Evolutionary conservation across 2,888 invertebrate genomes (phyloP).

Genomic region (Thecophora atra): DNA sequence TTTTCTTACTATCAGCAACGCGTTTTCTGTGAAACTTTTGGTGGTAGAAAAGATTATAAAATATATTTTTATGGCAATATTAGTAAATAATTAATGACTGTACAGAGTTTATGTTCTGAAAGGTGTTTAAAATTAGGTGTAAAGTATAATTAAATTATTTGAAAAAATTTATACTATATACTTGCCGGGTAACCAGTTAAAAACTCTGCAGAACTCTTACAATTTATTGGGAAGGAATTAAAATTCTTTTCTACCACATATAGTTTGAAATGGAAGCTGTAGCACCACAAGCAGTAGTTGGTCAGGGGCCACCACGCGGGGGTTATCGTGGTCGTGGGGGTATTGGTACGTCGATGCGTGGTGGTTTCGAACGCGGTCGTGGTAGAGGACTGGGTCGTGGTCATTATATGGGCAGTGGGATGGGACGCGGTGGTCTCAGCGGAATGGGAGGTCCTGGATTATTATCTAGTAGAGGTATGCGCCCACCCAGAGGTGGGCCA

Average conservation of each 20-base stretch:
- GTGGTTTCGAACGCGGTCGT: constrained; percentile 63
- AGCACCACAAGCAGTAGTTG: constrained; percentile 51
- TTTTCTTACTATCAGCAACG: constrained; percentile 27
- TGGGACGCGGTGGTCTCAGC: constrained; percentile 56
- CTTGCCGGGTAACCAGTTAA: not conserved
- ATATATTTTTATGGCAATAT: not conserved
- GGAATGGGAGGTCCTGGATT: constrained; percentile 60
- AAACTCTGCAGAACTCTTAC: not conserved
- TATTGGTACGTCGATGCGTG: constrained; percentile 61
- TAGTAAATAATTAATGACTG: not conserved
- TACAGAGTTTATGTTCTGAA: not conserved
- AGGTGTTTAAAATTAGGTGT: not conserved
- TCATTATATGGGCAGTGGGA: constrained; percentile 62
- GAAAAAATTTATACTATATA: not conserved
- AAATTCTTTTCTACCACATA: constrained; percentile 3
- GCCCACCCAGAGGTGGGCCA: constrained; percentile 56
- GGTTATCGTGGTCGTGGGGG: constrained; percentile 61
- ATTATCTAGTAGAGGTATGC: constrained; percentile 59
- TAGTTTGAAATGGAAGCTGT: constrained; percentile 55
- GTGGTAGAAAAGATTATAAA: not conserved
- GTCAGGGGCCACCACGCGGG: constrained; percentile 55
- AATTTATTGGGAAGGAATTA: not conserved
- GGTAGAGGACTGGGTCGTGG: constrained; percentile 65
- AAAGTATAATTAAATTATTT: constrained; percentile 9
- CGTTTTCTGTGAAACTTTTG: constrained; percentile 1